Percentiles rank a stretch among this genome's conserved stretches.
phyloP scores from a whole-genome alignment of 2,797 vertebrate genomes.

The Lagodon rhomboides region DNA sequence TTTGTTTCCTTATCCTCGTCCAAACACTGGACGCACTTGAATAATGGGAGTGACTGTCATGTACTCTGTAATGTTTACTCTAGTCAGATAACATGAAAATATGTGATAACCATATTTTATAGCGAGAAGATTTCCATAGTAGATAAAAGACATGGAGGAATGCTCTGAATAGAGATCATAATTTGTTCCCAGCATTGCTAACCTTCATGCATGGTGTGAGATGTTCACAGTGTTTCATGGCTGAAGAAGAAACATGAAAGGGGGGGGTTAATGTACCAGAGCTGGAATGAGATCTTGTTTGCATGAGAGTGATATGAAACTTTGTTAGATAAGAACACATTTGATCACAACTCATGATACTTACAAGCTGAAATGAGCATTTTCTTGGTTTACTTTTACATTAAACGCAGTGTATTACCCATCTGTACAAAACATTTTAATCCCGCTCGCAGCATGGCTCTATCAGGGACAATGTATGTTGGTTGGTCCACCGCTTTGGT shows the following conservation, averaged over 20 bases:
- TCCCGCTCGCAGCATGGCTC: neutral
- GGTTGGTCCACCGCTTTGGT: neutral
- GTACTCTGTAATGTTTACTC: conserved; percentile 35
- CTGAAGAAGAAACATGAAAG: conserved; percentile 18
- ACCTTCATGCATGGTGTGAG: conserved; percentile 15
- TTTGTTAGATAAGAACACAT: neutral
- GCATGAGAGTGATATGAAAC: conserved; percentile 8
- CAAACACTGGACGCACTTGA: conserved; percentile 48
- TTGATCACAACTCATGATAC: neutral
- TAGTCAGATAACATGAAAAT: neutral
- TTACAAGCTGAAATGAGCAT: neutral
- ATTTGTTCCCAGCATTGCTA: conserved; percentile 19
- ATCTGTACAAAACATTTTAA: neutral
- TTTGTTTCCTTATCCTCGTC: conserved; percentile 47
- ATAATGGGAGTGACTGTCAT: conserved; percentile 40
- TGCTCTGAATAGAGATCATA: conserved; percentile 36
- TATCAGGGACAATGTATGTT: neutral
- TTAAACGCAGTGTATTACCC: neutral
- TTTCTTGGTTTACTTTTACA: neutral
- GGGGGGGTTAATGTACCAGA: conserved; percentile 16
- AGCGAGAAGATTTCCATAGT: neutral
- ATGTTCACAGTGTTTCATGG: neutral
- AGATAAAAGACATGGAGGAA: conserved; percentile 34
- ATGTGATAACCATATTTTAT: neutral
- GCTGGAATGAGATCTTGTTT: conserved; percentile 40